Percentiles rank a stretch among this genome's conserved stretches.
Evolutionary conservation across 2,888 invertebrate species (phyloP).

Genomic region (Incurvaria masculella): DNA sequence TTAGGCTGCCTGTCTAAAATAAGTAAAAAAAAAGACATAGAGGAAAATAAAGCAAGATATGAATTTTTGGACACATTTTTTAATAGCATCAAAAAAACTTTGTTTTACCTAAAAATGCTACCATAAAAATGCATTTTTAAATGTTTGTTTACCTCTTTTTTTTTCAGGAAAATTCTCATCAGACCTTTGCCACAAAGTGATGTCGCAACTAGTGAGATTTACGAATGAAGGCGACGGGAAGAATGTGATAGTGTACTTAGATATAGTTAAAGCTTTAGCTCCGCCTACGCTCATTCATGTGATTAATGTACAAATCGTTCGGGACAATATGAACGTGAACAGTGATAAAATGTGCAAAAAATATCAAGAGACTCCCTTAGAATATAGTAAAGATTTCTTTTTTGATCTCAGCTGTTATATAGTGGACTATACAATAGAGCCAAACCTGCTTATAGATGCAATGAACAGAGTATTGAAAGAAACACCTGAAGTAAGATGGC

Average conservation of each 20-base stretch:
- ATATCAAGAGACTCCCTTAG: constrained; percentile 38
- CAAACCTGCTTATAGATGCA: constrained; percentile 56
- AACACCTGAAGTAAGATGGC: constrained; percentile 65
- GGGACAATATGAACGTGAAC: constrained; percentile 29
- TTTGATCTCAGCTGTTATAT: constrained; percentile 60
- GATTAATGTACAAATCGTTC: constrained; percentile 48
- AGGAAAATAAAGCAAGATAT: too few species aligned
- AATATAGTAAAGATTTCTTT: constrained; percentile 29
- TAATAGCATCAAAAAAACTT: too few species aligned
- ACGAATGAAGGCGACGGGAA: constrained; percentile 39
- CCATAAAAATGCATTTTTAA: too few species aligned
- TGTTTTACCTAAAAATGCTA: too few species aligned
- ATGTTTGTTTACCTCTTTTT: constrained; percentile 9
- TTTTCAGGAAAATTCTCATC: constrained; percentile 43
- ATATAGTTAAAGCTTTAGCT: constrained; percentile 37
- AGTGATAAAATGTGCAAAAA: constrained; percentile 40
- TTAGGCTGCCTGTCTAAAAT: too few species aligned
- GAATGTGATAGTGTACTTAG: constrained; percentile 33
- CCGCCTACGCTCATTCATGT: constrained; percentile 40
- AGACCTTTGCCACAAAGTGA: constrained; percentile 33
- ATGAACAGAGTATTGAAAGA: constrained; percentile 60
- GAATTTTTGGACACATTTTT: too few species aligned
- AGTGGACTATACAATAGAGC: constrained; percentile 49
- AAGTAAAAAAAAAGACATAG: too few species aligned
- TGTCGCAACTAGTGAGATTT: constrained; percentile 36